These are phyloP conservation scores for Eulemur rufifrons DNA, from an alignment of 2,113 vertebrate genomes.

Conservation along the genomic window DNA sequence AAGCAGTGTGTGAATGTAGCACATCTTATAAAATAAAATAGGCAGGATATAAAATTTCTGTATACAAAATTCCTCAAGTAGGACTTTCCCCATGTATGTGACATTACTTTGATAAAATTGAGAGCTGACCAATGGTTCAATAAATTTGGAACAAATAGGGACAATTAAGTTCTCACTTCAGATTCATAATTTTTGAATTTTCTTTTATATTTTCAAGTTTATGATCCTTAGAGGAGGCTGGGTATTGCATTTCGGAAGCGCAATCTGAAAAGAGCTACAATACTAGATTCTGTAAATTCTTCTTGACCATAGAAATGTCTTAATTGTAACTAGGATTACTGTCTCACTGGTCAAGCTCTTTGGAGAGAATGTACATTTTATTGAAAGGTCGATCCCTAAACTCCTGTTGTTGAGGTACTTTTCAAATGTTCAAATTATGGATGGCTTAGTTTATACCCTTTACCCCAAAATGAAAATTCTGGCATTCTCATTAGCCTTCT, in stretches of 20 bases:
- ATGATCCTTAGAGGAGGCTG: neutral
- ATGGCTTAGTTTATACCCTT: slow-evolving; percentile 20
- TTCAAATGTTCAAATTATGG: slow-evolving; percentile 12
- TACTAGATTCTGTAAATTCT: neutral
- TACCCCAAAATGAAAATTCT: slow-evolving; percentile 43
- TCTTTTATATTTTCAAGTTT: slow-evolving; percentile 28
- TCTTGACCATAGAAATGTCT: neutral
- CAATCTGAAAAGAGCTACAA: neutral
- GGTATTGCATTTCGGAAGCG: neutral
- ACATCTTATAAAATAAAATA: neutral
- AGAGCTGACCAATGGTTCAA: neutral
- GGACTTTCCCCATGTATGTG: neutral
- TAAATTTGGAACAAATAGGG: neutral
- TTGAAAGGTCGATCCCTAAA: neutral
- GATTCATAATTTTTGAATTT: slow-evolving; percentile 4
- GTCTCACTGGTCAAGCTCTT: neutral
- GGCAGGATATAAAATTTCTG: neutral
- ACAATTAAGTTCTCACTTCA: neutral
- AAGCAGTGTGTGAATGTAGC: neutral
- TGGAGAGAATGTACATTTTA: neutral
- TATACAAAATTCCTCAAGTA: neutral
- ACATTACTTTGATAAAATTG: neutral
- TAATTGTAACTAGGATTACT: neutral
- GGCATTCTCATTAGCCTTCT: slow-evolving; percentile 58
- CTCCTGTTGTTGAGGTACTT: neutral